A percentile compares a stretch with the other conserved stretches of the same genome.
Conservation (phyloP, 2,797 vertebrate genomes). For the Melanotaenia pygmaea region DNA sequence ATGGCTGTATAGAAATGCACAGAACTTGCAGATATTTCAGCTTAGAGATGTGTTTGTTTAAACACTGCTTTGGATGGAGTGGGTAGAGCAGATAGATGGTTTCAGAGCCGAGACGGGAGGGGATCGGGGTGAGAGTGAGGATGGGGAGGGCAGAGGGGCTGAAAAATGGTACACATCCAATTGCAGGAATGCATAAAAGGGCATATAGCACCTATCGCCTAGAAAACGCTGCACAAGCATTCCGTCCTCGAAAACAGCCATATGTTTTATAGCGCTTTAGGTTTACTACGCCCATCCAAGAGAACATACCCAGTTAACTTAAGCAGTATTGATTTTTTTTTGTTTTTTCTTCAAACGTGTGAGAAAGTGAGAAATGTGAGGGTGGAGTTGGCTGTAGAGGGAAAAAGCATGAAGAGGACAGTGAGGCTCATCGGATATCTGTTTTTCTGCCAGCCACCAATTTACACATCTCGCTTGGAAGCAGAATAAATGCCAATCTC, state of each 20-base stretch:
- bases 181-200: conserved; percentile 68
- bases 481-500: conserved; percentile 43
- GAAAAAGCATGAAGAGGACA: conserved; percentile 23
- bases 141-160: conserved; percentile 40
- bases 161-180: conserved; percentile 73
- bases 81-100: conserved; percentile 60
- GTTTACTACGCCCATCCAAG: conserved; percentile 57
- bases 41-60: conserved; percentile 78
- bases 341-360: conserved; percentile 17
- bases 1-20: conserved; percentile 53
- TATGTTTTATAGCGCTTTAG: conserved; percentile 73
- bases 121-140: background rate
- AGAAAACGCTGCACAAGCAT: conserved; percentile 67
- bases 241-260: conserved; percentile 58
- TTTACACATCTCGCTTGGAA: conserved; percentile 42
- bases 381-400: conserved; percentile 10
- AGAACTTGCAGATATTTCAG: conserved; percentile 74
- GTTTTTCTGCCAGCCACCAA: conserved; percentile 59
- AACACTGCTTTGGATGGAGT: conserved; percentile 48
- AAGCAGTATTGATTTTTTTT: conserved; percentile 66
- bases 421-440: conserved; percentile 36
- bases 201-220: conserved; percentile 39
- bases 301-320: conserved; percentile 70
- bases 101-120: conserved; percentile 37
- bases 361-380: conserved; percentile 34